Evolutionary conservation across 23 tunicate genomes (phyloP).

Genomic region (Halocynthia roretzi): DNA sequence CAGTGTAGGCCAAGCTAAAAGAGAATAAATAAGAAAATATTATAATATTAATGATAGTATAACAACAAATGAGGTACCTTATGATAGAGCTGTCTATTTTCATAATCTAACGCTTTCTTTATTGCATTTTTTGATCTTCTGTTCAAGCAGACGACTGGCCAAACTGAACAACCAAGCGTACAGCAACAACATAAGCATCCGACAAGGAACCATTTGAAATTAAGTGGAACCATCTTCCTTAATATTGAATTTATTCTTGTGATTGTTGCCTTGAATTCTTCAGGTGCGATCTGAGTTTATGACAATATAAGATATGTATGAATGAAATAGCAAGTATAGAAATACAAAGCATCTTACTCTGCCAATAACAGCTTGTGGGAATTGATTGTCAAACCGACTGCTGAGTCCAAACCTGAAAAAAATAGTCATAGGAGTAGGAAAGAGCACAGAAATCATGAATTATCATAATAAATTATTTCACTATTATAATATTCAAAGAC

Average conservation of each 20-base stretch:
- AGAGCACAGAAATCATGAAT: not conserved
- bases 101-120: constrained; percentile 76
- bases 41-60: not conserved
- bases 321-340: not conserved
- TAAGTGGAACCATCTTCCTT: constrained; percentile 52
- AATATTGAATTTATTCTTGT: constrained; percentile 58
- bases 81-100: constrained; percentile 84
- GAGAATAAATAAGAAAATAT: not conserved
- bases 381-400: constrained; percentile 62
- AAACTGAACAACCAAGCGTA: constrained; percentile 75
- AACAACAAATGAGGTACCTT: constrained; percentile 34
- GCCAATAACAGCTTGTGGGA: constrained; percentile 65
- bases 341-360: constrained; percentile 22
- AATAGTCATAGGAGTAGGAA: not conserved
- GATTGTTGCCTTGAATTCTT: constrained; percentile 63
- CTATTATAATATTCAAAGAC: not conserved
- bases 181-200: constrained; percentile 96
- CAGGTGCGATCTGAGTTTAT: constrained; percentile 69
- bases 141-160: constrained; percentile 85
- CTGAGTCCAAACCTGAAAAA: constrained; percentile 74
- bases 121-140: constrained; percentile 49
- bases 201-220: constrained; percentile 61
- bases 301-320: not conserved
- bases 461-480: not conserved
- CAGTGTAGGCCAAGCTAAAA: constrained; percentile 88